phyloP scores from a whole-genome alignment of 2,113 vertebrate genomes.

The Dendropsophus ebraccatus region DNA sequence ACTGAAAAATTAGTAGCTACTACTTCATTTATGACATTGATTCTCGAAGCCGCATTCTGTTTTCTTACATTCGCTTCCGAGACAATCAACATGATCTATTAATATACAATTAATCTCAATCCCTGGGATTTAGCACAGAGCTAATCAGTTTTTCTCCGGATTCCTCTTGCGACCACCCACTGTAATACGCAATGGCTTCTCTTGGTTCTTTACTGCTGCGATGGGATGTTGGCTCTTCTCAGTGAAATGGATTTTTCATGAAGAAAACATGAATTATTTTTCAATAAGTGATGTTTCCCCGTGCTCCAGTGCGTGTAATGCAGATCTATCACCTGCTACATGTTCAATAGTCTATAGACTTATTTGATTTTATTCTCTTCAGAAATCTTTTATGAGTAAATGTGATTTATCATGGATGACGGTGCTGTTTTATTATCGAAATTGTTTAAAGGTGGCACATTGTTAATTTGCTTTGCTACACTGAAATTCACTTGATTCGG shows the following conservation, averaged over 20 bases:
- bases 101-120: conserved; percentile 19
- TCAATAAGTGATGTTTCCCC: neutral
- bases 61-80: neutral
- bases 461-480: neutral
- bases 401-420: too few species aligned
- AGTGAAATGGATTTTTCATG: neutral
- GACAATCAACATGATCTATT: neutral
- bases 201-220: neutral
- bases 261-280: neutral
- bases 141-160: neutral
- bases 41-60: neutral
- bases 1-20: neutral
- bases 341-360: conserved; percentile 2
- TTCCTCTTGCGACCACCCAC: neutral
- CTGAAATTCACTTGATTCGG: neutral
- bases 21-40: conserved; percentile 7
- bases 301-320: neutral
- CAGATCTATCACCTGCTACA: neutral
- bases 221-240: neutral
- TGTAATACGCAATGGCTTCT: neutral
- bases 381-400: neutral
- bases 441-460: neutral
- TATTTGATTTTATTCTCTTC: neutral
- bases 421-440: neutral
- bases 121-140: neutral